phyloP scores from a whole-genome alignment of 2,113 vertebrate genomes.

The Myocastor coypus region DNA sequence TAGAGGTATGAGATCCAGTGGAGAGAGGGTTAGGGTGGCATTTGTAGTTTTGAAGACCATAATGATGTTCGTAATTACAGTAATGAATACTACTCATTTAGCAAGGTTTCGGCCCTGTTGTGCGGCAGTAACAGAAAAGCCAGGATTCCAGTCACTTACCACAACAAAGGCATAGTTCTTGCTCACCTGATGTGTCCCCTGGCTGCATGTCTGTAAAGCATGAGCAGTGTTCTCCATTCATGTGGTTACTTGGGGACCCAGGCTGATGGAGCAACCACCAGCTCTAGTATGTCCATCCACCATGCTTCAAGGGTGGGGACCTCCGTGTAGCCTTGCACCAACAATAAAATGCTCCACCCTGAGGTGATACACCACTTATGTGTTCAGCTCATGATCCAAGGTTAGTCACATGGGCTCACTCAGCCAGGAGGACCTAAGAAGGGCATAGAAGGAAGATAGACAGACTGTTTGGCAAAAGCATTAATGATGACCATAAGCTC shows the following conservation, averaged over 20 bases:
- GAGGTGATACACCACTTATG: not conserved
- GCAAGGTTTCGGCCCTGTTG: not conserved
- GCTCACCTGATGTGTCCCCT: not conserved
- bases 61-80: not conserved
- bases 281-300: not conserved
- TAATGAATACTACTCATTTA: not conserved
- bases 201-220: not conserved
- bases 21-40: not conserved
- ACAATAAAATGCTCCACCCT: not conserved
- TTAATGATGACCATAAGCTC: not conserved
- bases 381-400: conserved; percentile 15
- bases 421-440: not conserved
- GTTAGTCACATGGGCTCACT: not conserved
- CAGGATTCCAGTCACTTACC: not conserved
- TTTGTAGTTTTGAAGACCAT: conserved; percentile 31
- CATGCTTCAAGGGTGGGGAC: not conserved
- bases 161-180: not conserved
- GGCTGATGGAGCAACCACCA: not conserved
- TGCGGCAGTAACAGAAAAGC: not conserved
- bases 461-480: not conserved
- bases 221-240: not conserved
- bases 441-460: not conserved
- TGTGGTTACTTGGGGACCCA: not conserved
- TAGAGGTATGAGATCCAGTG: not conserved
- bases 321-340: not conserved